Conservation (phyloP, 2,888 invertebrate species). For the Meiosimyza decipiens region DNA sequence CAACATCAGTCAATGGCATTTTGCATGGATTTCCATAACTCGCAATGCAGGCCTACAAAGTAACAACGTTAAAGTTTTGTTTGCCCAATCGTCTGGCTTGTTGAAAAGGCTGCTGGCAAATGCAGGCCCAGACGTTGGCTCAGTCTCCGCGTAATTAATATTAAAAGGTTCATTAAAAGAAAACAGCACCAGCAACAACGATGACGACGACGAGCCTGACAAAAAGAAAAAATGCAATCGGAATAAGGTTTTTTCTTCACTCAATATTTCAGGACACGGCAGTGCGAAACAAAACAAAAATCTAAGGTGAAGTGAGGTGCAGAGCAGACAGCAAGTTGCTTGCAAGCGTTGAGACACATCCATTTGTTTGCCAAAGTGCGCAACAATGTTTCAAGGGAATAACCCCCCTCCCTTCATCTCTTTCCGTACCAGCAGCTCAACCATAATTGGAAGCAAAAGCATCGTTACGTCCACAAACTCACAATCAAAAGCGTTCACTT, state of each 20-base stretch:
- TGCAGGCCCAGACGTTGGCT: conserved; percentile 38
- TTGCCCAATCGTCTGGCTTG: conserved; percentile 36
- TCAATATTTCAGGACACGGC: not conserved
- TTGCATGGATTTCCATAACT: not conserved
- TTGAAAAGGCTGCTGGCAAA: conserved; percentile 25
- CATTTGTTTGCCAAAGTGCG: not conserved
- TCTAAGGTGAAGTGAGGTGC: too few relatives aligned
- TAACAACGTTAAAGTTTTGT: not conserved
- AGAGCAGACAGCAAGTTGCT: too few relatives aligned
- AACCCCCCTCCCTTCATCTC: not conserved
- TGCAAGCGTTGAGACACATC: too few relatives aligned
- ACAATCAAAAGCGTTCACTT: conserved; percentile 31
- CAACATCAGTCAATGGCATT: not conserved
- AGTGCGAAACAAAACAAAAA: not conserved
- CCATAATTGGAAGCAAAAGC: not conserved
- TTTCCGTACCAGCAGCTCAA: not conserved
- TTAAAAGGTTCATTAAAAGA: conserved; percentile 52
- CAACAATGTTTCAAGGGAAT: conserved; percentile 11
- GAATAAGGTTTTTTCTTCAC: conserved; percentile 3
- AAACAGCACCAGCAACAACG: conserved; percentile 41
- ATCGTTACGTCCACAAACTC: not conserved
- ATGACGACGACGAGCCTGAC: conserved; percentile 27
- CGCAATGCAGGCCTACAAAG: conserved; percentile 14
- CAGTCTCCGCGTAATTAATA: conserved; percentile 49
- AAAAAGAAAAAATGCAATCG: conserved; percentile 41